phyloP scores from a whole-genome alignment of 2,797 vertebrate genomes.

The Eutrigla gurnardus region DNA sequence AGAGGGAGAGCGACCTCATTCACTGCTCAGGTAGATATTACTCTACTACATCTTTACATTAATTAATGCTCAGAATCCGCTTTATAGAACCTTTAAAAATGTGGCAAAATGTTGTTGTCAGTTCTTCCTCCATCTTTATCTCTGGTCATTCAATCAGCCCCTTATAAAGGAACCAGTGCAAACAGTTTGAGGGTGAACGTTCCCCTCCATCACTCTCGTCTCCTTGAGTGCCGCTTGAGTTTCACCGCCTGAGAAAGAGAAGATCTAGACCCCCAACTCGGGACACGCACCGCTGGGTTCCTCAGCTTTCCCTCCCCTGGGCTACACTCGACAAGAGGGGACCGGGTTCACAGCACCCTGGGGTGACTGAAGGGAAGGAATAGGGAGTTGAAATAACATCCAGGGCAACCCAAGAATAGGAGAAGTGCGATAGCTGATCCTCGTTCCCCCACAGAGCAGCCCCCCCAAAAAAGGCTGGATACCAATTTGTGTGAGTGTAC shows the following conservation, averaged over 20 bases:
- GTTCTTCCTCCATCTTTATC: conserved; percentile 40
- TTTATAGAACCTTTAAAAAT: background rate
- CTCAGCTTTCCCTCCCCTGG: conserved; percentile 31
- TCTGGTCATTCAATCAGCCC: conserved; percentile 57
- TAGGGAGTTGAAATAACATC: conserved; percentile 79
- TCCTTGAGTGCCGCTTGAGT: conserved; percentile 68
- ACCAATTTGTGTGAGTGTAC: conserved; percentile 39
- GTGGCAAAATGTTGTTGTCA: background rate
- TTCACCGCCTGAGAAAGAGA: conserved; percentile 71
- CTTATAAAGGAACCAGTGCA: conserved; percentile 59
- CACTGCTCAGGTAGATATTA: background rate
- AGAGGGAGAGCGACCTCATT: background rate
- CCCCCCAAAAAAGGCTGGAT: conserved; percentile 34
- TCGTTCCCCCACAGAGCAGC: conserved; percentile 47
- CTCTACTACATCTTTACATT: background rate
- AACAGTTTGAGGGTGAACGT: conserved; percentile 57
- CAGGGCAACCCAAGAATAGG: conserved; percentile 67
- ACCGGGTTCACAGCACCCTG: conserved; percentile 74
- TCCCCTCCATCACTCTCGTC: conserved; percentile 50
- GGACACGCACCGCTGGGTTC: conserved; percentile 70
- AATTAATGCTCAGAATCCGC: background rate
- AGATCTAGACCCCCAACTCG: conserved; percentile 69
- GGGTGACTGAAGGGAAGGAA: conserved; percentile 61
- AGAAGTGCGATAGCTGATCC: conserved; percentile 68
- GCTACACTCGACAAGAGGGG: conserved; percentile 45